Evolutionary conservation across 1,140 invertebrate species (phyloP).

Genomic region (Cotesia vestalis): DNA sequence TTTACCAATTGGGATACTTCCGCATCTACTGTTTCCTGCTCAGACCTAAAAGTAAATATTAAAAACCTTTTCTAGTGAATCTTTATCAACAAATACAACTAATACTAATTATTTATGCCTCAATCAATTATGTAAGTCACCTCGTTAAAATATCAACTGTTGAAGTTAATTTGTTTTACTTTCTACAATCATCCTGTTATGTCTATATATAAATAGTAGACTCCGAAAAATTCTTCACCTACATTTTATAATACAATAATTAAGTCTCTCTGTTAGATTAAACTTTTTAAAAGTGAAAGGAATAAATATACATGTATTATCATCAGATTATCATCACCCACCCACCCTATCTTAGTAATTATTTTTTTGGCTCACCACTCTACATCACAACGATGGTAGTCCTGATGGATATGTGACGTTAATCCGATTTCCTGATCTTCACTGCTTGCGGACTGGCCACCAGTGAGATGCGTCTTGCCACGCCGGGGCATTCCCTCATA

Average conservation of each 20-base stretch:
- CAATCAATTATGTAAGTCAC: background rate
- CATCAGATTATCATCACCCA: background rate
- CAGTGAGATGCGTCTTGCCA: constrained; percentile 44
- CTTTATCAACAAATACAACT: constrained; percentile 6
- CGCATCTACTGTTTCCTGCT: constrained; percentile 47
- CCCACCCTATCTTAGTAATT: constrained; percentile 2
- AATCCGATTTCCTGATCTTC: constrained; percentile 2
- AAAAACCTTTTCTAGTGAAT: constrained; percentile 2
- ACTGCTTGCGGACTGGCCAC: constrained; percentile 40
- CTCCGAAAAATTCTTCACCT: background rate
- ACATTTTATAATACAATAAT: background rate
- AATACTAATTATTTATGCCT: background rate
- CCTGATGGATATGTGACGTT: constrained; percentile 24
- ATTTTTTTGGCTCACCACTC: constrained; percentile 34
- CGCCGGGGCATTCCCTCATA: constrained; percentile 49
- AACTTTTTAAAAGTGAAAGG: constrained; percentile 9
- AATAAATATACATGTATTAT: background rate
- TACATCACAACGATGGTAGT: constrained; percentile 34
- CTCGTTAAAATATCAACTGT: background rate
- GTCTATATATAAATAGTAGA: background rate
- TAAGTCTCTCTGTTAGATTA: background rate
- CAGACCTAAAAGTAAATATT: constrained; percentile 45
- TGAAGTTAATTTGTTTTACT: background rate
- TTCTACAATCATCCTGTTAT: background rate
- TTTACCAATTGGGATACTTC: constrained; percentile 50